Base-by-base conservation (phyloP, 1,140 invertebrate genomes). In the Oscheius sp. region DNA sequence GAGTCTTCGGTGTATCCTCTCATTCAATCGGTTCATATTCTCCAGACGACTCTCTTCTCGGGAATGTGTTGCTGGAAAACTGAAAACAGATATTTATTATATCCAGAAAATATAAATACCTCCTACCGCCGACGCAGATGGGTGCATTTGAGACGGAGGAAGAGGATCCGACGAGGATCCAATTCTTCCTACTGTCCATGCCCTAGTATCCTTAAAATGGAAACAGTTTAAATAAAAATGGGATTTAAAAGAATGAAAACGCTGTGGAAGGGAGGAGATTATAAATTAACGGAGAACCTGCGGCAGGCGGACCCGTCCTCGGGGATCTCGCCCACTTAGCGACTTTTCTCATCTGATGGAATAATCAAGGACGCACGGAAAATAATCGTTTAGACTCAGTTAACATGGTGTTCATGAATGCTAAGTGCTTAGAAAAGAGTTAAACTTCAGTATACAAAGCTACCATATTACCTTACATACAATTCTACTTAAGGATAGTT, bases 21-120 rank as follows among this genome's bases (percentile, higher is more conserved):
- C 61, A 32, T 63, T 63, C 26, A 63, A 32, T 1, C 61, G 10
- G 36, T 63, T 63, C 32, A 63, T 63, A 13, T 10, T 63, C 61
- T 32, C 18, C 7, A 63, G 29, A 10, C 31, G 31, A 10, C 35
- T 10, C 32, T 63, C 61, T 13, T 63, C 31, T n/a, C 36, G 10
- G 10, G 61, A 63, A 63, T 63, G 32, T 36, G 61, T 63, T 10
- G 32, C 32, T n/a, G 61, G 36, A 63, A 63, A 36, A 63, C 61
- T 63, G 18, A 34, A 23, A 59, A 59, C 31, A 63, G 49, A 20
- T 23, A 4, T 4, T 4, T 55, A 20, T 15, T 7, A 23, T 13
- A 26, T 26, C 49, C 15, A 55, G 28, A 23, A 55, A 23, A 4
- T 4, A 4, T 26, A 23, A 23, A 55, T 55, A 55, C 49, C 28